These are phyloP conservation scores for Pseudorectes ferrugineus DNA, from an alignment of 2,113 vertebrate species.

Conservation along the genomic window DNA sequence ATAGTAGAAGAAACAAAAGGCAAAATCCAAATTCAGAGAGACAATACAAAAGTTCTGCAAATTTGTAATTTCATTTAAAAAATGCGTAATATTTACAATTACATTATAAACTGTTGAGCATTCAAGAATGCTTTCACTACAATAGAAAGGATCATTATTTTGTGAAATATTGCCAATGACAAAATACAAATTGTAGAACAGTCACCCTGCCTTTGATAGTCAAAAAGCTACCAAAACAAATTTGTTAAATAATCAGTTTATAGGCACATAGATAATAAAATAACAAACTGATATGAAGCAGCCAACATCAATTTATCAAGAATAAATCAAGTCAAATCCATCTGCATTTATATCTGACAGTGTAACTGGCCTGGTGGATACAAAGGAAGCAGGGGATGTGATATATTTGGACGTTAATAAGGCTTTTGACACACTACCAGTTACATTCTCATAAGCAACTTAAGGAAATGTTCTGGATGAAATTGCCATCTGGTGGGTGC, in stretches of 20 bases:
- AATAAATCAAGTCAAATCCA: not conserved
- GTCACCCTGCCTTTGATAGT: not conserved
- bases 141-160: not conserved
- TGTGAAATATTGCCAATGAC: not conserved
- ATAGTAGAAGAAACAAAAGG: not conserved
- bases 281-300: not conserved
- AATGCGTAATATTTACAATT: not conserved
- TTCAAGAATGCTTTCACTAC: not conserved
- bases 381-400: not conserved
- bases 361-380: not conserved
- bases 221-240: not conserved
- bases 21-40: not conserved
- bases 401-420: not conserved
- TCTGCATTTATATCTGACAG: not conserved
- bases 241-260: not conserved
- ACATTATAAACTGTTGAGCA: not conserved
- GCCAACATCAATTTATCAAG: not conserved
- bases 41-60: not conserved
- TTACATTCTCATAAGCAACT: not conserved
- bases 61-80: not conserved
- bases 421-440: not conserved
- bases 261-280: not conserved
- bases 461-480: not conserved
- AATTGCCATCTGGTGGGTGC: conserved; percentile 26
- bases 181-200: not conserved